A percentile compares a stretch with the other conserved stretches of the same genome.
These are phyloP conservation scores for Scaptomyza flava DNA, from an alignment of 2,888 invertebrate genomes.

Conservation along the genomic window DNA sequence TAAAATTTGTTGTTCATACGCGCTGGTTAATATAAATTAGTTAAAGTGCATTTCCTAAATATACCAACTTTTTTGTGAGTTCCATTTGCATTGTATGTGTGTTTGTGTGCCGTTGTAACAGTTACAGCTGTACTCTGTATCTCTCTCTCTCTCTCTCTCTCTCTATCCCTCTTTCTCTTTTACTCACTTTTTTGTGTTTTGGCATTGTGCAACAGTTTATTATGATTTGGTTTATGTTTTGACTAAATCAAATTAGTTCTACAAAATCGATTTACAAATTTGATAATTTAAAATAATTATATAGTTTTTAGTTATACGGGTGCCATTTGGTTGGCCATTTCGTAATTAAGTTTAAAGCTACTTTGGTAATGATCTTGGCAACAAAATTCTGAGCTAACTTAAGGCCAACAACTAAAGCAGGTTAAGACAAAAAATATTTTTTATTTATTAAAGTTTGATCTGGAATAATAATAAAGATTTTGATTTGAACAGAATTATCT, in stretches of 20 bases:
- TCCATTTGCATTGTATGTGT: conserved; percentile 59
- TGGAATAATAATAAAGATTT: background rate
- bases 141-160: background rate
- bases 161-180: background rate
- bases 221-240: conserved; percentile 22
- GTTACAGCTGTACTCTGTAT: conserved; percentile 10
- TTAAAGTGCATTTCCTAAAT: conserved; percentile 83
- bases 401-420: background rate
- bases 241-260: background rate
- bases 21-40: conserved; percentile 71
- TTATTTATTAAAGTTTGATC: background rate
- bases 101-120: conserved; percentile 4
- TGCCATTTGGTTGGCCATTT: conserved; percentile 16
- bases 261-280: background rate
- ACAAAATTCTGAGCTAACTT: background rate
- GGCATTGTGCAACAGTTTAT: conserved; percentile 53
- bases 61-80: conserved; percentile 82
- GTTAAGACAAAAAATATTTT: background rate
- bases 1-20: conserved; percentile 56
- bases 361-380: conserved; percentile 35
- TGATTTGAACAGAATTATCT: background rate
- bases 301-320: conserved; percentile 40
- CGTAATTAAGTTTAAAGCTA: background rate
- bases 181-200: conserved; percentile 10
- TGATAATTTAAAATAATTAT: conserved; percentile 3